Evolutionary conservation across 1,140 invertebrate genomes (phyloP).

Genomic region (Hylaeus volcanicus): DNA sequence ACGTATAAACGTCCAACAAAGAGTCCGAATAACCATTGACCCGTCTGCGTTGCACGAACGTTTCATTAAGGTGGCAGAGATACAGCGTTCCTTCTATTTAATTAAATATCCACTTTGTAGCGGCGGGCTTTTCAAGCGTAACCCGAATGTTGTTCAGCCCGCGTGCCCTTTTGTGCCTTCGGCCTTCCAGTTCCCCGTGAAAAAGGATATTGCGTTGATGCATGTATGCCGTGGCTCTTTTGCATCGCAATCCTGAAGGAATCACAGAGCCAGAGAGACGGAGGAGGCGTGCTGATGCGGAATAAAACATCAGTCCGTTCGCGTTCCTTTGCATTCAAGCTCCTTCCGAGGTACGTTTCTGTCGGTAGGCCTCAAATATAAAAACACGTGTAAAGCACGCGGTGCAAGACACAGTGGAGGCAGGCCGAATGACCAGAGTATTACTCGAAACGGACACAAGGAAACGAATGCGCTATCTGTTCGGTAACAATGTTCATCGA

Average conservation of each 20-base stretch:
- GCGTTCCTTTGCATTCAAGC: not conserved
- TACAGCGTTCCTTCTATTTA: conserved; percentile 51
- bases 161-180: conserved; percentile 23
- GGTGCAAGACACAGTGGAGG: too few species aligned
- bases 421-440: too few species aligned
- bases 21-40: not conserved
- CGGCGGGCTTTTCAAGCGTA: conserved; percentile 36
- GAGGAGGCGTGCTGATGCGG: conserved; percentile 1
- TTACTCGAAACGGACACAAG: too few species aligned
- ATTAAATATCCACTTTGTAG: conserved; percentile 56
- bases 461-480: too few species aligned
- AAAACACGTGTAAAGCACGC: too few species aligned
- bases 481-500: too few species aligned
- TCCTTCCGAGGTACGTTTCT: not conserved
- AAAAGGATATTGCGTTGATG: conserved; percentile 53
- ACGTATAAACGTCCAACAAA: conserved; percentile 18
- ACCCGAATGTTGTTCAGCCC: conserved; percentile 51
- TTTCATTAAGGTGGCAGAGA: not conserved
- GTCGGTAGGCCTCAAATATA: not conserved
- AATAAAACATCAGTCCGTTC: conserved; percentile 1
- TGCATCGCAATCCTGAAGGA: conserved; percentile 22
- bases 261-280: conserved; percentile 4
- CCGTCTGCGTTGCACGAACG: not conserved
- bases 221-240: conserved; percentile 34
- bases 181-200: conserved; percentile 8